Base-by-base conservation (phyloP, 2,797 vertebrate genomes). In the Cetoscarus ocellatus region DNA sequence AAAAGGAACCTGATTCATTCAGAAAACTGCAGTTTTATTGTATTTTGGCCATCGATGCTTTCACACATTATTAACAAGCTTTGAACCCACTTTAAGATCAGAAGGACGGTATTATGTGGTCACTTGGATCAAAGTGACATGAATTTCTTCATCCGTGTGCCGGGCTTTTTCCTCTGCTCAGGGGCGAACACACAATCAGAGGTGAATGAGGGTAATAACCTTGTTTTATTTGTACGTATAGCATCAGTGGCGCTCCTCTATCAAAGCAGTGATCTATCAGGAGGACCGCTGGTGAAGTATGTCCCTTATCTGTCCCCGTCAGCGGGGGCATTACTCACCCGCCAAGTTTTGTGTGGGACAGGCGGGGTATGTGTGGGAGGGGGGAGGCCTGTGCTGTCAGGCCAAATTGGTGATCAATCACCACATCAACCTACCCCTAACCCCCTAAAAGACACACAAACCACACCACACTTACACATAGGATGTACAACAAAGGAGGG, bases 321-420 rank as follows among this genome's bases (percentile, higher is more conserved):
- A 97, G 95, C 85, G 87, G 92, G 95, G 93, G 93, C 95, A 96
- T 96, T 96, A 96, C 91, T 97, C 96, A 96, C 94, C 86, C 48
- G 61, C 93, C 95, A 96, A 96, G 94, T 96, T 97, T 94, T 94
- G 94, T 48, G 94, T 95, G 94, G 92, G 94, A 95, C 95, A 93
- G 94, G 51, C 62, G 40, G 19, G 93, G 93, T 63, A 47, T 45
- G 12, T 36, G 13, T 36, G 35, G 52, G 52, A 38, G 14, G 27
- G 94, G 94, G 83, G 77, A 35, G 92, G 95, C 92, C 52, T 13
- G 45, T 56, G 92, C 95, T 97, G 95, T 96, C 94, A 96, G 95
- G 95, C 96, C 94, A 96, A 97, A 97, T 96, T 97, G 96, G 96
- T 96, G 96, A 98, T 98, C 97, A 98, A 97, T 98, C 96, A 97